A percentile compares a stretch with the other conserved stretches of the same genome.
These are phyloP conservation scores for Cliona cf. orientalis DNA, from an alignment of 37 sponge, comb jelly and placozoan genomes.

Conservation along the genomic window DNA sequence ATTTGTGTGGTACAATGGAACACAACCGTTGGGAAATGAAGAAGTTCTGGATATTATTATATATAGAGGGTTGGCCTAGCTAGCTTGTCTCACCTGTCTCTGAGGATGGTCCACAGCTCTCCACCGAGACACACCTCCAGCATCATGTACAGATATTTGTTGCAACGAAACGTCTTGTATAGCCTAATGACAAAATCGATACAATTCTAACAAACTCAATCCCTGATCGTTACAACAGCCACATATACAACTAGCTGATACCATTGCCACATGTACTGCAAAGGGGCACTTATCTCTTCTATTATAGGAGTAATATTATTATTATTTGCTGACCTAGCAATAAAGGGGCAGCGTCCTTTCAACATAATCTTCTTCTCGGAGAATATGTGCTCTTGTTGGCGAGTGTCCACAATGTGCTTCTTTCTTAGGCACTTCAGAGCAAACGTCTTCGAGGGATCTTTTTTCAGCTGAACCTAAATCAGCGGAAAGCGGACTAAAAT, in stretches of 20 bases:
- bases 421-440: constrained; percentile 96
- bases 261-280: not conserved
- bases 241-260: too few relatives aligned
- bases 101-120: constrained; percentile 96
- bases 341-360: constrained; percentile 85
- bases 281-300: not conserved
- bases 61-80: not conserved
- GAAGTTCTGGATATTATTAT: not conserved
- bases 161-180: constrained; percentile 94
- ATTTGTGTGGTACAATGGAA: not conserved
- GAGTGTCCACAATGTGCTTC: constrained; percentile 97
- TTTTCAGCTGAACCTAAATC: constrained; percentile 63
- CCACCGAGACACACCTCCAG: constrained; percentile 98
- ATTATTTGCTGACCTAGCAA: constrained; percentile 68
- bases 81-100: constrained; percentile 75
- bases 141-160: constrained; percentile 95
- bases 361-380: constrained; percentile 96
- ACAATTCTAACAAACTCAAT: not conserved
- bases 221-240: too few relatives aligned
- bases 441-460: constrained; percentile 78
- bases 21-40: not conserved
- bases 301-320: not conserved
- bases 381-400: constrained; percentile 98
- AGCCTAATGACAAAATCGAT: constrained; percentile 53
- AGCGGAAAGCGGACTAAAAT: not conserved